phyloP scores from a whole-genome alignment of 2,113 vertebrate species.

The Larimichthys polyactis region DNA sequence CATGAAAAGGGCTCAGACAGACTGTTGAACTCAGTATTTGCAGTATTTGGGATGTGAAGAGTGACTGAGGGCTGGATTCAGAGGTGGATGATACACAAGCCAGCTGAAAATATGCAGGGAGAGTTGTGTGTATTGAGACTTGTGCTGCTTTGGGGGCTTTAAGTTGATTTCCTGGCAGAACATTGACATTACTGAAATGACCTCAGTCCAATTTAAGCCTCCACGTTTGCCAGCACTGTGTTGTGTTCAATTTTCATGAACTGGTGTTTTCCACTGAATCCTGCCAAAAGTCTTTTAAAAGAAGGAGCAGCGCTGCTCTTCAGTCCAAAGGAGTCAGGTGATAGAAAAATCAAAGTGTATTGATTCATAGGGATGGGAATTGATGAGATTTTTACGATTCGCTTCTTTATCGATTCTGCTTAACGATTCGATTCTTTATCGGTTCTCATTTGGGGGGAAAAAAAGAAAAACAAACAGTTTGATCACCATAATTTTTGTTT shows the following conservation, averaged over 20 bases:
- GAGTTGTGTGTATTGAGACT: neutral
- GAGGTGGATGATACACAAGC: too few species aligned
- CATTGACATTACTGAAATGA: constrained; percentile 1
- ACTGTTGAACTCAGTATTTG: too few species aligned
- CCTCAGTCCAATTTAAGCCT: neutral
- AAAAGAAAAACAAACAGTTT: too few species aligned
- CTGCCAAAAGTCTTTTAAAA: neutral
- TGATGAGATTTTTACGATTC: too few species aligned
- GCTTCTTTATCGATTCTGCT: too few species aligned
- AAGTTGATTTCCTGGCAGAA: constrained; percentile 16
- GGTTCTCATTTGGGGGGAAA: too few species aligned
- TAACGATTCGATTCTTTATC: too few species aligned
- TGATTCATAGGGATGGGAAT: too few species aligned
- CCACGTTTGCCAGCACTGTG: neutral
- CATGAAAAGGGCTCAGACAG: neutral
- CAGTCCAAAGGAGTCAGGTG: neutral
- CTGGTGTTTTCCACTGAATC: neutral
- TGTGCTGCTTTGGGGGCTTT: neutral
- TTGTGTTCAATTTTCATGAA: constrained; percentile 3
- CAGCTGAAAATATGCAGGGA: neutral
- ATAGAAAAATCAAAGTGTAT: neutral
- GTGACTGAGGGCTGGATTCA: neutral
- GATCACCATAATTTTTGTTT: too few species aligned
- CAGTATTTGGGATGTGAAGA: neutral
- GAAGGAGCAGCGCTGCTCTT: neutral